These are phyloP conservation scores for Sminthopsis crassicaudata DNA, from an alignment of 2,113 vertebrate genomes.

Conservation along the genomic window DNA sequence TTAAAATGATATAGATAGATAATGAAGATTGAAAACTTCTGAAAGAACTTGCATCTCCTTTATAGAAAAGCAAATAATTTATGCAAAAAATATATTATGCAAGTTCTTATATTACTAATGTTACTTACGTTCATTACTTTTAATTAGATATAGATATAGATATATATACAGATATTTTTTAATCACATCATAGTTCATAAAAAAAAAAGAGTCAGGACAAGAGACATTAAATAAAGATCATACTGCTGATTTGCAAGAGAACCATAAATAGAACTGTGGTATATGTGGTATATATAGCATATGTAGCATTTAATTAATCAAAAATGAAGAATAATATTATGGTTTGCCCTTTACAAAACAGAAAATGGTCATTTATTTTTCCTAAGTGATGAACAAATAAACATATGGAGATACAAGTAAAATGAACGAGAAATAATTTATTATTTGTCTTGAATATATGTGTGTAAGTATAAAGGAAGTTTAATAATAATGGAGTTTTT, in stretches of 20 bases:
- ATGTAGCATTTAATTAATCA: neutral
- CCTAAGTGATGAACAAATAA: neutral
- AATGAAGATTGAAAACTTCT: neutral
- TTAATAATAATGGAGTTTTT: neutral
- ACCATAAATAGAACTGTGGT: neutral
- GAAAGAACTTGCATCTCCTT: neutral
- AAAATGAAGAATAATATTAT: neutral
- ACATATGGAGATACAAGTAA: neutral
- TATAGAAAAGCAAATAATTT: neutral
- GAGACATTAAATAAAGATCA: neutral
- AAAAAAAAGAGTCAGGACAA: neutral
- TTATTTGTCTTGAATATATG: neutral
- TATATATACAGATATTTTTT: neutral
- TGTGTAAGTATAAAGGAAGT: neutral
- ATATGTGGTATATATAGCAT: neutral
- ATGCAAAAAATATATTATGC: neutral
- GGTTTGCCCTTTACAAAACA: neutral
- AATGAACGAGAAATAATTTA: neutral
- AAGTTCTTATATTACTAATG: neutral
- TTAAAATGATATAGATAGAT: neutral
- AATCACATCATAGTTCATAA: neutral
- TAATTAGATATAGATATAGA: neutral
- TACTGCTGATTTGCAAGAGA: neutral
- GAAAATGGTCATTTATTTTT: neutral
- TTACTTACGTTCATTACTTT: neutral